A percentile compares a stretch with the other conserved stretches of the same genome.
These are phyloP conservation scores for Patiria pectinifera DNA, from an alignment of 53 echinoderm and acorn worm genomes.

Conservation along the genomic window DNA sequence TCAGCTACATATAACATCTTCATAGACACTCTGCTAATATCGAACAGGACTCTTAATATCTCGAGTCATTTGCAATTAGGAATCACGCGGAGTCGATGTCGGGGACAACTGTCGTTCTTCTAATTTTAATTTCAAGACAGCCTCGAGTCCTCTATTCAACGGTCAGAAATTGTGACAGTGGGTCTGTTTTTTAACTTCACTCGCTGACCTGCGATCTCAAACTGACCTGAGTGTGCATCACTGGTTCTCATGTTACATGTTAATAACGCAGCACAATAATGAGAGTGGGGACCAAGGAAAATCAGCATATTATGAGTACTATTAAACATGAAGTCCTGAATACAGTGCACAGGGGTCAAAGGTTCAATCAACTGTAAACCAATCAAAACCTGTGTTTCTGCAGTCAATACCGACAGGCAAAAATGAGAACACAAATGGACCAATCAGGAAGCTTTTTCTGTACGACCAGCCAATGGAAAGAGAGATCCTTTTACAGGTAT, in stretches of 20 bases:
- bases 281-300: too few relatives aligned
- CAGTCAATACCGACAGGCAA: too few relatives aligned
- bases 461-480: too few relatives aligned
- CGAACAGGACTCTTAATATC: neutral
- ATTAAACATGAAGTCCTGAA: too few relatives aligned
- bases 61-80: neutral
- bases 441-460: too few relatives aligned
- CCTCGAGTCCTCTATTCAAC: neutral
- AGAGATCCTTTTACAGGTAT: too few relatives aligned
- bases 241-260: neutral
- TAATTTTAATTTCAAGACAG: neutral
- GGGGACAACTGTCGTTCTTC: neutral
- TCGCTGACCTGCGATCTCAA: neutral
- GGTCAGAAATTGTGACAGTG: neutral
- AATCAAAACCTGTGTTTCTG: too few relatives aligned
- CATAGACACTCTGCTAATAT: neutral
- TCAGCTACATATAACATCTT: constrained; percentile 5
- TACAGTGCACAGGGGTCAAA: too few relatives aligned
- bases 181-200: neutral
- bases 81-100: neutral
- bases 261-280: neutral
- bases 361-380: too few relatives aligned
- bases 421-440: too few relatives aligned
- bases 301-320: too few relatives aligned
- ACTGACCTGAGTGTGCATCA: neutral